phyloP scores from a whole-genome alignment of 2,797 vertebrate genomes.

The Cirrhinus molitorella region DNA sequence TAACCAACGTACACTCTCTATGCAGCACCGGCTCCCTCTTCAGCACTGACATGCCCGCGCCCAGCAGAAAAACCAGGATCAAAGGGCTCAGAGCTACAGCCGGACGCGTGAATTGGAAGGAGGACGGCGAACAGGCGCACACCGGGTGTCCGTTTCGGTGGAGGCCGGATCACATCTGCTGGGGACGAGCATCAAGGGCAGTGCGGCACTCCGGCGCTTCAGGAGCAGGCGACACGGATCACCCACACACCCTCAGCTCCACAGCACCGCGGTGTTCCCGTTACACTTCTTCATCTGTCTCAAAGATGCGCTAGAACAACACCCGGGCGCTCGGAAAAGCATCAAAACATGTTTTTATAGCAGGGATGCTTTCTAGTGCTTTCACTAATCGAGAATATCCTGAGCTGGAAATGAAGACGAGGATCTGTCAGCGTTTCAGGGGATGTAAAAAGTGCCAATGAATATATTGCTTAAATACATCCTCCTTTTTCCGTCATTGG shows the following conservation, averaged over 20 bases:
- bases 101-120: slow-evolving; percentile 76
- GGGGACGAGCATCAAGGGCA: slow-evolving; percentile 84
- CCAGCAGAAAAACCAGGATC: slow-evolving; percentile 77
- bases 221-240: slow-evolving; percentile 77
- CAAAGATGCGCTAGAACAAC: slow-evolving; percentile 60
- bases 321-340: slow-evolving; percentile 54
- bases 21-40: slow-evolving; percentile 70
- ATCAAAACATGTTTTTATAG: slow-evolving; percentile 65
- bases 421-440: slow-evolving; percentile 69
- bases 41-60: slow-evolving; percentile 84
- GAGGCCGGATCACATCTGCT: slow-evolving; percentile 79
- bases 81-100: slow-evolving; percentile 80
- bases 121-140: slow-evolving; percentile 69
- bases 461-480: slow-evolving; percentile 75
- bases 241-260: slow-evolving; percentile 69
- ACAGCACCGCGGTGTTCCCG: slow-evolving; percentile 60
- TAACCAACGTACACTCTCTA: slow-evolving; percentile 69
- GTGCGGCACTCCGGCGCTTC: slow-evolving; percentile 81
- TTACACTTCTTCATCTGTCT: slow-evolving; percentile 53
- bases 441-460: slow-evolving; percentile 78
- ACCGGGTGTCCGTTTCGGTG: slow-evolving; percentile 70
- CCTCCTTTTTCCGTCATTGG: slow-evolving; percentile 75
- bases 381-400: slow-evolving; percentile 55
- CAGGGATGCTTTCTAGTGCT: slow-evolving; percentile 37
- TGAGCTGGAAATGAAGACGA: slow-evolving; percentile 70